These are phyloP conservation scores for Brachionus sp. DNA, from an alignment of 1,140 invertebrate genomes.

Conservation along the genomic window DNA sequence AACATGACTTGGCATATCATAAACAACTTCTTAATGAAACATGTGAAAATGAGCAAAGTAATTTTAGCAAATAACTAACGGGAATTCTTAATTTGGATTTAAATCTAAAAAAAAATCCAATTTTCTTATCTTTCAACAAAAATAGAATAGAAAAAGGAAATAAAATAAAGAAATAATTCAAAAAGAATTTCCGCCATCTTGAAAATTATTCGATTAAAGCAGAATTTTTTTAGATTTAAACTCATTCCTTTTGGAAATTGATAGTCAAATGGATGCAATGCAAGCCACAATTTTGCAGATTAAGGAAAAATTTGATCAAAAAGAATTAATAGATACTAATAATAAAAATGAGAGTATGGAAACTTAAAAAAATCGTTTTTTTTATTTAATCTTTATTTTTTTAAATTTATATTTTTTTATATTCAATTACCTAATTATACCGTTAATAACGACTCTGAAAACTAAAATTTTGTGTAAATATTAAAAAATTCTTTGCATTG, in stretches of 20 bases:
- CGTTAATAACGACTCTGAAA: not conserved
- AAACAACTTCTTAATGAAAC: conserved; percentile 65
- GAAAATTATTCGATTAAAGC: not conserved
- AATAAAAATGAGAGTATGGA: conserved; percentile 35
- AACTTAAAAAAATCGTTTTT: conserved; percentile 12
- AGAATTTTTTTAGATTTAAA: conserved; percentile 12
- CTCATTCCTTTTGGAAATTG: conserved; percentile 32
- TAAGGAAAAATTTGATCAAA: conserved; percentile 27
- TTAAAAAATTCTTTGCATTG: not conserved
- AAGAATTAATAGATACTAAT: conserved; percentile 27
- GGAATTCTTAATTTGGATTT: not conserved
- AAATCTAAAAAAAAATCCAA: not conserved
- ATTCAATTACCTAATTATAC: not conserved
- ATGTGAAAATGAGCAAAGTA: conserved; percentile 45
- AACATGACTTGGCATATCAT: conserved; percentile 88
- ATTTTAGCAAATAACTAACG: not conserved
- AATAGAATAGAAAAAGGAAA: too few relatives aligned
- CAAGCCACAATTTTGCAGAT: conserved; percentile 21
- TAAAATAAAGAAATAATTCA: too few relatives aligned
- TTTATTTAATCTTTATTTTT: not conserved
- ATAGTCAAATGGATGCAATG: conserved; percentile 43
- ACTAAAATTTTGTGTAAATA: not conserved
- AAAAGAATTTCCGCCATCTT: too few relatives aligned
- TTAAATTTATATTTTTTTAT: not conserved
- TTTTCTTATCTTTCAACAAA: not conserved